Conservation (phyloP, 2,888 invertebrate species). For the Agriopis aurantiaria region DNA sequence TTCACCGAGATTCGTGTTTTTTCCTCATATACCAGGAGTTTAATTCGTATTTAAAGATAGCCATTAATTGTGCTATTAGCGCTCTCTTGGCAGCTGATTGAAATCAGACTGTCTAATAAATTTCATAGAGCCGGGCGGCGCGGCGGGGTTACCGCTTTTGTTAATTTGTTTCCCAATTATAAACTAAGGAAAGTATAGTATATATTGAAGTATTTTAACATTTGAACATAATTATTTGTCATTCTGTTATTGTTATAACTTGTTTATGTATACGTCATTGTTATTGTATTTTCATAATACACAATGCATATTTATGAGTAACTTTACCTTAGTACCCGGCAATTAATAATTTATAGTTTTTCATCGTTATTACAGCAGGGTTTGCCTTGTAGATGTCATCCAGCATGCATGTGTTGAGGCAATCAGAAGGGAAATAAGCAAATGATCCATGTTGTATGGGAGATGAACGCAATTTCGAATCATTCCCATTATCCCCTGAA, state of each 20-base stretch:
- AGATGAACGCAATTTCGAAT: too few species aligned
- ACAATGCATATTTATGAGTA: too few species aligned
- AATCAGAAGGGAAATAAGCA: too few species aligned
- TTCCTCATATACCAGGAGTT: not conserved
- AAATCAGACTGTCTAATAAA: conserved; percentile 32
- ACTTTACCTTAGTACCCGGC: too few species aligned
- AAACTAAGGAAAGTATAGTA: conserved; percentile 4
- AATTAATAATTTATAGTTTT: too few species aligned
- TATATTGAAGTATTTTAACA: not conserved
- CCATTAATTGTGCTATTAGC: conserved; percentile 25
- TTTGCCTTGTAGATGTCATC: too few species aligned
- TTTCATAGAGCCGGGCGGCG: conserved; percentile 10
- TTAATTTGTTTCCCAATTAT: conserved; percentile 21
- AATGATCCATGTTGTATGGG: too few species aligned
- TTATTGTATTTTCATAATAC: too few species aligned
- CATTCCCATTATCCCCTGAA: too few species aligned
- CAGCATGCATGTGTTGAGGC: too few species aligned
- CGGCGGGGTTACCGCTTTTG: conserved; percentile 4
- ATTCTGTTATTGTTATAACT: not conserved
- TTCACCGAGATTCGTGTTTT: conserved; percentile 1
- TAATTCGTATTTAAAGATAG: conserved; percentile 19
- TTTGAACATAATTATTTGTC: not conserved
- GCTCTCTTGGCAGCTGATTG: conserved; percentile 32
- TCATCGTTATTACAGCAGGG: too few species aligned
- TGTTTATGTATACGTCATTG: too few species aligned